Percentiles rank a stretch among this genome's conserved stretches.
These are phyloP conservation scores for Alectoris magna DNA, from an alignment of 2,797 vertebrate genomes.

Conservation along the genomic window DNA sequence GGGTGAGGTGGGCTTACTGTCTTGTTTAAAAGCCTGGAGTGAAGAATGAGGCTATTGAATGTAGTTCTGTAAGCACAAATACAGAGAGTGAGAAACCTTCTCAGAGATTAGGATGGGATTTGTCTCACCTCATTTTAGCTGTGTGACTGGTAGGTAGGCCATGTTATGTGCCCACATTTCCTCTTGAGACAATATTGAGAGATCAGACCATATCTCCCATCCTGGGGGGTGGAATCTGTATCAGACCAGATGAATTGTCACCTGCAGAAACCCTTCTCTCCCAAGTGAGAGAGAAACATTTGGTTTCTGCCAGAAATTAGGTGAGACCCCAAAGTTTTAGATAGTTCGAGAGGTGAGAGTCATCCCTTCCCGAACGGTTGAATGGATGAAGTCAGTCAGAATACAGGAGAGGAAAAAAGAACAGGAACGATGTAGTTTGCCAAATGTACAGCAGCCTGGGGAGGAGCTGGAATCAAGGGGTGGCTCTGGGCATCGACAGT, in stretches of 20 bases:
- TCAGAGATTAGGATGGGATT: background rate
- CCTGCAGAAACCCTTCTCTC: background rate
- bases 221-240: background rate
- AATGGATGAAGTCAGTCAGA: background rate
- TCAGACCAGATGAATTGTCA: background rate
- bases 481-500: background rate
- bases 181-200: background rate
- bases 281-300: background rate
- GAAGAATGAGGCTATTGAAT: background rate
- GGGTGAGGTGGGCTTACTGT: background rate
- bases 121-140: background rate
- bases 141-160: background rate
- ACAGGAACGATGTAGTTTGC: background rate
- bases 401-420: background rate
- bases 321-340: background rate
- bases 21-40: background rate
- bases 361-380: background rate
- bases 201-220: rapidly evolving
- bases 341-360: background rate
- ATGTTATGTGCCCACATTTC: background rate
- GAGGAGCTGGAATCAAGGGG: background rate
- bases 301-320: background rate
- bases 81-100: background rate
- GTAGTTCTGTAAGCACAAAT: rapidly evolving
- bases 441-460: background rate